Evolutionary conservation across 2,113 vertebrate genomes (phyloP).

Genomic region (Epinephelus fuscoguttatus): DNA sequence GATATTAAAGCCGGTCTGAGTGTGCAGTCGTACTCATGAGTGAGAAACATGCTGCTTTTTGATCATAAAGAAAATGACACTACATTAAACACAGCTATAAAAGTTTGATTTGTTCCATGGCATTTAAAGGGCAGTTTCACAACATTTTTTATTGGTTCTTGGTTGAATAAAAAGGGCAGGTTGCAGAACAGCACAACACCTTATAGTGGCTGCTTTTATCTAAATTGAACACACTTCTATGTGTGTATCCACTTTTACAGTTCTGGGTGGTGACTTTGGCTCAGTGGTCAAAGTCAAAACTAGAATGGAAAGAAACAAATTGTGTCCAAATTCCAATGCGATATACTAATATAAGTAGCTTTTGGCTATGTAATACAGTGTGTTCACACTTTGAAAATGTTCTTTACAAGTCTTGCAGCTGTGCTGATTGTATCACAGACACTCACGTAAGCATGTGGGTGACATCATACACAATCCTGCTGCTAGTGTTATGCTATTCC

Average conservation of each 20-base stretch:
- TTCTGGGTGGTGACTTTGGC: neutral
- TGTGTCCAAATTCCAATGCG: no score
- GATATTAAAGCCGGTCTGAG: neutral
- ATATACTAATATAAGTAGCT: neutral
- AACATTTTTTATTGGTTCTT: neutral
- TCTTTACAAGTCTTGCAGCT: neutral
- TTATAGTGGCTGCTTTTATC: constrained; percentile 21
- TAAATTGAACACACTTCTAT: constrained; percentile 24
- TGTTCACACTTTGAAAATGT: neutral
- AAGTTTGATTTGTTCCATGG: constrained; percentile 8
- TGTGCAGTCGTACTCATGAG: neutral
- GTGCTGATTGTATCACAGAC: neutral
- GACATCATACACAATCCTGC: neutral
- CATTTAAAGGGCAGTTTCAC: constrained; percentile 35
- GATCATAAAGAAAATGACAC: constrained; percentile 11
- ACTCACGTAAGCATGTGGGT: neutral
- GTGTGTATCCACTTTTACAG: neutral
- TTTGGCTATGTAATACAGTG: neutral
- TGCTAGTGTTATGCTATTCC: neutral
- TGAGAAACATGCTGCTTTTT: neutral
- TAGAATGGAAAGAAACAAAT: neutral
- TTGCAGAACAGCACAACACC: neutral
- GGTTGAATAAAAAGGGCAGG: constrained; percentile 11
- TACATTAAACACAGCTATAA: constrained; percentile 13
- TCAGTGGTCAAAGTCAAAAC: neutral